Evolutionary conservation across 35 echinoderm and acorn worm species (phyloP).

Genomic region (Lytechinus pictus): DNA sequence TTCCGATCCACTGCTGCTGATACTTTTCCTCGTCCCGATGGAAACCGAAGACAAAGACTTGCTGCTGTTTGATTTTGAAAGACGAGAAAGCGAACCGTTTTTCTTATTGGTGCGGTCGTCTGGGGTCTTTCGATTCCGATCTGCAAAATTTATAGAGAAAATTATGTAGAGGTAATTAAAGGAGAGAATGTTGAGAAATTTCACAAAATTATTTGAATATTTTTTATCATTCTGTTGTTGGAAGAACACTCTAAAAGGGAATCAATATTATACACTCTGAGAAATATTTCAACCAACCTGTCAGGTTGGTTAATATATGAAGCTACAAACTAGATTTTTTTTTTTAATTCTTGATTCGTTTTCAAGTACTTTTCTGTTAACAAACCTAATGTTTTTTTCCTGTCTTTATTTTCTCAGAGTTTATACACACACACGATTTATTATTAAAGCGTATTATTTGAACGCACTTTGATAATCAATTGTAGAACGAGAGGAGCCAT

Average conservation of each 20-base stretch:
- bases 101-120: neutral
- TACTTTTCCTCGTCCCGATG: neutral
- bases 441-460: neutral
- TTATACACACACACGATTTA: neutral
- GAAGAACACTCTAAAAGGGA: no score
- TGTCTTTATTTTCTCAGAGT: neutral
- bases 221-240: no score
- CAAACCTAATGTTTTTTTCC: no score
- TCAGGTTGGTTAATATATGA: no score
- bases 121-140: neutral
- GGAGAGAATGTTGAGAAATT: no score
- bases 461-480: neutral
- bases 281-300: no score
- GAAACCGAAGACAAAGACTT: slow-evolving; percentile 12
- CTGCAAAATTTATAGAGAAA: neutral
- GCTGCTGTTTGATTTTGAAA: neutral
- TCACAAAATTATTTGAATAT: no score
- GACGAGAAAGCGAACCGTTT: neutral
- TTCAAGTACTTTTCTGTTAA: no score
- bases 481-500: neutral
- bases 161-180: neutral
- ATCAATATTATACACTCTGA: no score
- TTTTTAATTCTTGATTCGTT: no score
- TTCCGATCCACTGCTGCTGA: slow-evolving; percentile 14
- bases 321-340: no score